Conservation (phyloP, 2,113 vertebrate genomes). For the Theristicus caerulescens region DNA sequence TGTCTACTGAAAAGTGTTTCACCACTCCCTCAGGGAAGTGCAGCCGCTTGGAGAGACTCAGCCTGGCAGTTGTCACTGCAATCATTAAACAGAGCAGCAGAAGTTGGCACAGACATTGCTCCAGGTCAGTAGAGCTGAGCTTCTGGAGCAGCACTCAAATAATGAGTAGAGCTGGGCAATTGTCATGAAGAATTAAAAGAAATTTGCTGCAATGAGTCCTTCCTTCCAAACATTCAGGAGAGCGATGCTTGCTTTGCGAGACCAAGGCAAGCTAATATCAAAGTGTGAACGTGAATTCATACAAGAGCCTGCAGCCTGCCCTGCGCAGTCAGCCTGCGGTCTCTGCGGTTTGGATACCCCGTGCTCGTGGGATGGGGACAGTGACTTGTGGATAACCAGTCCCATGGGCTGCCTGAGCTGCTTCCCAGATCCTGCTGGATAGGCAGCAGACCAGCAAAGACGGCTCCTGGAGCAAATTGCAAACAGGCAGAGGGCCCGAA, state of each 20-base stretch:
- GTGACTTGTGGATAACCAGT: too few species aligned
- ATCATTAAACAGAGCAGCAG: neutral
- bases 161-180: neutral
- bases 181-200: neutral
- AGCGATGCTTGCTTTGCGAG: neutral
- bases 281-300: rapidly evolving
- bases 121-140: neutral
- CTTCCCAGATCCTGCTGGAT: neutral
- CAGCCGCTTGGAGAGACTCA: neutral
- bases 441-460: neutral
- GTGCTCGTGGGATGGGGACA: rapidly evolving
- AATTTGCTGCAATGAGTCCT: neutral
- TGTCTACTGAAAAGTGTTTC: neutral
- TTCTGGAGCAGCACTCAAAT: neutral
- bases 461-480: neutral
- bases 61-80: neutral
- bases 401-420: neutral
- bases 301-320: rapidly evolving
- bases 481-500: neutral
- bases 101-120: neutral
- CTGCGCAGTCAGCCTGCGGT: neutral
- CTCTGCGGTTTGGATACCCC: rapidly evolving
- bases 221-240: neutral
- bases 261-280: neutral
- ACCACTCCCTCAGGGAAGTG: neutral